phyloP scores from a whole-genome alignment of 1,140 invertebrate species.

The Zaprionus taronus region DNA sequence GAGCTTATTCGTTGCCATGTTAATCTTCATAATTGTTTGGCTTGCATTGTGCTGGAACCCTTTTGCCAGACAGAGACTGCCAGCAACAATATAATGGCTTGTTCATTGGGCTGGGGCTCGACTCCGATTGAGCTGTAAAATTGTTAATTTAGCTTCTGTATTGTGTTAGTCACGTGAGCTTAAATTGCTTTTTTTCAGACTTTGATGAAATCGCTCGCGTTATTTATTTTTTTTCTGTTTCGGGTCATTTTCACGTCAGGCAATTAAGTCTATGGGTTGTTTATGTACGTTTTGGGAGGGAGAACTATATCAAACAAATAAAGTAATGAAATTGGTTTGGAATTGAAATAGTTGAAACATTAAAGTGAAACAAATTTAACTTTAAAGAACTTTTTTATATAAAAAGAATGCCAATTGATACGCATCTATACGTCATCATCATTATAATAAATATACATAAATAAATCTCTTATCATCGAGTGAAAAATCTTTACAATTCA shows the following conservation, averaged over 20 bases:
- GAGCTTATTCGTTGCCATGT: conserved; percentile 62
- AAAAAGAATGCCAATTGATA: background rate
- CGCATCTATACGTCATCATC: background rate
- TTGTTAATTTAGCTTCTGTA: conserved; percentile 78
- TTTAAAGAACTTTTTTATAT: background rate
- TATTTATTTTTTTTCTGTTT: background rate
- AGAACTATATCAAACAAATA: background rate
- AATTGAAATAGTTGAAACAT: background rate
- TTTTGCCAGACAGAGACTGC: background rate
- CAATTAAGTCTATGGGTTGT: conserved; percentile 31
- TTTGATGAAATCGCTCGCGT: conserved; percentile 13
- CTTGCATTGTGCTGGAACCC: conserved; percentile 19
- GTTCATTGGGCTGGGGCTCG: conserved; percentile 7
- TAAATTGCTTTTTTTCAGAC: conserved; percentile 61
- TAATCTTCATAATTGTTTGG: conserved; percentile 75
- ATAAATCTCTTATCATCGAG: background rate
- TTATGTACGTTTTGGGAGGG: conserved; percentile 1
- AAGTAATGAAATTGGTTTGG: background rate
- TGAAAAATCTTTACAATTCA: background rate
- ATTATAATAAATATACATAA: background rate
- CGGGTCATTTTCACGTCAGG: conserved; percentile 9
- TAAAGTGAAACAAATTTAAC: background rate
- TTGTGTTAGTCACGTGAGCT: conserved; percentile 76
- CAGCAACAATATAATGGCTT: conserved; percentile 21
- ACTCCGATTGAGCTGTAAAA: conserved; percentile 68